Conservation (phyloP, 2,113 vertebrate species). For the Prunella himalayana region DNA sequence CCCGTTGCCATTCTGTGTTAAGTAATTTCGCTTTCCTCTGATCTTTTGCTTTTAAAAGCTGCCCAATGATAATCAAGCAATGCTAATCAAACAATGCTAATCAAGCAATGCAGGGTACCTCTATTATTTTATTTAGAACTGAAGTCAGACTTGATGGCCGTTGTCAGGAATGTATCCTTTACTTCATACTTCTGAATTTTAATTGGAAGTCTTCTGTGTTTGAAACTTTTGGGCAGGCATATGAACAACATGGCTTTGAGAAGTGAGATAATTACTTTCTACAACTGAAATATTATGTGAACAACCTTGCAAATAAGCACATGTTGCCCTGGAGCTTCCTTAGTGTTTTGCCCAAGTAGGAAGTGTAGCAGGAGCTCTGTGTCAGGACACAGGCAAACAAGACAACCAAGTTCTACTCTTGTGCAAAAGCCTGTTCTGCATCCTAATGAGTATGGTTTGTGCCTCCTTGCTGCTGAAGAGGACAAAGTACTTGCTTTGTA, state of each 20-base stretch:
- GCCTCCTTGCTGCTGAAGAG: background rate
- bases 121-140: background rate
- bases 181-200: background rate
- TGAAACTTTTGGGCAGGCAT: background rate
- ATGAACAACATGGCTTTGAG: background rate
- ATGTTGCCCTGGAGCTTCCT: background rate
- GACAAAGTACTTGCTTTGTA: background rate
- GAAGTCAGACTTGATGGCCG: background rate
- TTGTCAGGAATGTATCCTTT: background rate
- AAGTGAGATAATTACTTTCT: background rate
- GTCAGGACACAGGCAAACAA: background rate
- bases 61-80: background rate
- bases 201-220: background rate
- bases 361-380: background rate
- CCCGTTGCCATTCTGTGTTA: background rate
- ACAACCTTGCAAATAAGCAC: background rate
- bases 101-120: background rate
- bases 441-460: fast-evolving
- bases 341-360: background rate
- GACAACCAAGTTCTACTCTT: background rate
- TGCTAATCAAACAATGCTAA: background rate
- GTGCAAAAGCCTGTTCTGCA: background rate
- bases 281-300: background rate
- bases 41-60: background rate
- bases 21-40: background rate